Conservation (phyloP, 2,888 invertebrate genomes). For the Cephus pulcher region DNA sequence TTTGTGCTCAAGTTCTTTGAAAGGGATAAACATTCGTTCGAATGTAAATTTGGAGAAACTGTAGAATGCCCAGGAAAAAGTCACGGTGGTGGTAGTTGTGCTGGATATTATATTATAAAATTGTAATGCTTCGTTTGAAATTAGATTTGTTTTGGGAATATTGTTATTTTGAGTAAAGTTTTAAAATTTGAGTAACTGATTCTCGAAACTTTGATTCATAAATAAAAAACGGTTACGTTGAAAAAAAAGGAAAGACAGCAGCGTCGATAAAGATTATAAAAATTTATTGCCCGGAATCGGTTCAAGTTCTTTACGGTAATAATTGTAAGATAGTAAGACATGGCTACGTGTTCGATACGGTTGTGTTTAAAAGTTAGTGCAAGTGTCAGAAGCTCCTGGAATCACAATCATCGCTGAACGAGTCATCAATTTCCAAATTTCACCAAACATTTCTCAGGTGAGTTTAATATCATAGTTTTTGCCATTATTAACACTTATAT, state of each 20-base stretch:
- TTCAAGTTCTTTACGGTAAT: neutral
- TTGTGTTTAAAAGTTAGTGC: neutral
- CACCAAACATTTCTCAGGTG: neutral
- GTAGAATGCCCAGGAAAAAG: neutral
- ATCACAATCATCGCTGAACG: neutral
- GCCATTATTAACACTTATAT: neutral
- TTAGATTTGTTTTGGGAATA: neutral
- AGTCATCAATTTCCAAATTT: neutral
- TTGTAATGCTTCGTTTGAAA: neutral
- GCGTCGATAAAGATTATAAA: neutral
- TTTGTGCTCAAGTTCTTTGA: neutral
- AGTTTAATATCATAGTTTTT: neutral
- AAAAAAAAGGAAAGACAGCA: no score
- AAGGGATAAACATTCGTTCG: neutral
- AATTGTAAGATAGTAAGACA: neutral
- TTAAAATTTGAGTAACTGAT: neutral
- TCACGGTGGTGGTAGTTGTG: neutral
- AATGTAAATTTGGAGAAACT: neutral
- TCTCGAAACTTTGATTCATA: neutral
- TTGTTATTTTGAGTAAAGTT: neutral
- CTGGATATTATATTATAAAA: neutral
- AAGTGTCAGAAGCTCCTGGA: neutral
- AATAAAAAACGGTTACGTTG: neutral
- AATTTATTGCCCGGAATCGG: neutral
- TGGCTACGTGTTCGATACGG: neutral